Evolutionary conservation across 2,888 invertebrate species (phyloP).

Genomic region (Synanthedon formicaeformis): DNA sequence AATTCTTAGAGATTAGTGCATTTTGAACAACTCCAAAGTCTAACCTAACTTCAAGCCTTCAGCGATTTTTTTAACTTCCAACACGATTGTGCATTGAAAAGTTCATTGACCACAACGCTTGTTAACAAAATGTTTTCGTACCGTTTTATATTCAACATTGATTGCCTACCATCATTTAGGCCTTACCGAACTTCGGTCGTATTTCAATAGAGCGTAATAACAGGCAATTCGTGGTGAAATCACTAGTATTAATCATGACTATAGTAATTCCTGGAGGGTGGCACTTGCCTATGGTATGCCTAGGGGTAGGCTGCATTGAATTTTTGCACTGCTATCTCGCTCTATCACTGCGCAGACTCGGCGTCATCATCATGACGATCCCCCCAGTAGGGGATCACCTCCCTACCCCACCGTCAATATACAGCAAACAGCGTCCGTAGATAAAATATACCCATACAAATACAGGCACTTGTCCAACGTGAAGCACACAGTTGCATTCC

Average conservation of each 20-base stretch:
- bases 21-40: too few relatives aligned
- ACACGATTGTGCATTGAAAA: not conserved
- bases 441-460: constrained; percentile 50
- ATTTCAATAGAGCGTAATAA: constrained; percentile 21
- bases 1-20: too few relatives aligned
- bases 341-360: constrained; percentile 55
- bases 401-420: constrained; percentile 45
- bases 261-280: constrained; percentile 9
- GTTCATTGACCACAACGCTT: not conserved
- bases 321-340: constrained; percentile 34
- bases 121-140: not conserved
- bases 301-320: not conserved
- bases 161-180: not conserved
- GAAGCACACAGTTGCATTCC: constrained; percentile 12
- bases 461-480: constrained; percentile 8
- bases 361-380: constrained; percentile 51
- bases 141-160: not conserved
- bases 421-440: constrained; percentile 42
- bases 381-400: constrained; percentile 12
- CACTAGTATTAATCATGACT: constrained; percentile 32
- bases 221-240: constrained; percentile 28
- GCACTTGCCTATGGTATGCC: constrained; percentile 17
- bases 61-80: too few relatives aligned
- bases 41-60: too few relatives aligned
- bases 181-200: not conserved